phyloP scores from a whole-genome alignment of 64 coral and sea anemone species.

The Pachyseris speciosa region DNA sequence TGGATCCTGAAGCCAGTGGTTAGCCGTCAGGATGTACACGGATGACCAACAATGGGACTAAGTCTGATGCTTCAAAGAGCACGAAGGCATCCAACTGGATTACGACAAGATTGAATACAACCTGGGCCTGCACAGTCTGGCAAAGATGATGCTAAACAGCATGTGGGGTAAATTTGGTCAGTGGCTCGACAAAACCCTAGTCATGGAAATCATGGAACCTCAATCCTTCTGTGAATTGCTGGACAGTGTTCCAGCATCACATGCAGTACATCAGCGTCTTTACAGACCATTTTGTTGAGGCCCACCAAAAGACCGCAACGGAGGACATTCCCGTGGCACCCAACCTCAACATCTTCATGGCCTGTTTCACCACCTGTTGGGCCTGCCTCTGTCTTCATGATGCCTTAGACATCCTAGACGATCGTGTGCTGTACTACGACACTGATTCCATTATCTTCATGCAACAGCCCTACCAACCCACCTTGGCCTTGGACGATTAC shows the following conservation, averaged over 20 bases:
- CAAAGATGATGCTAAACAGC: constrained; percentile 27
- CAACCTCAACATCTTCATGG: constrained; percentile 41
- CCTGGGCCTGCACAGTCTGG: neutral
- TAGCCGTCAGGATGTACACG: neutral
- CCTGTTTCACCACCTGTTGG: constrained; percentile 39
- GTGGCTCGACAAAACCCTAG: neutral
- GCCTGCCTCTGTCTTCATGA: constrained; percentile 48
- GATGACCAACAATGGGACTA: too few species aligned
- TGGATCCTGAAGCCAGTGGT: constrained; percentile 20
- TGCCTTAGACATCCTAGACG: constrained; percentile 1
- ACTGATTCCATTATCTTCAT: constrained; percentile 14
- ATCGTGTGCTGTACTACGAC: constrained; percentile 34
- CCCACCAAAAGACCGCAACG: too few species aligned
- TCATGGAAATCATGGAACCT: neutral
- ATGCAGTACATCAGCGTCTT: neutral
- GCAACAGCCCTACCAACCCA: neutral
- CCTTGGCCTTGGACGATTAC: neutral
- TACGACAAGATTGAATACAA: neutral
- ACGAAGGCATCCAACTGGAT: constrained; percentile 20
- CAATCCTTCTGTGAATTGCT: neutral
- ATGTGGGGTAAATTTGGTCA: constrained; percentile 26
- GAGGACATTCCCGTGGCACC: neutral
- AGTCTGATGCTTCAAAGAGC: too few species aligned
- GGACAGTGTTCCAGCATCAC: neutral
- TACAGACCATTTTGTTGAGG: neutral